A percentile compares a stretch with the other conserved stretches of the same genome.
Evolutionary conservation across 2,888 invertebrate species (phyloP).

Genomic region (Tribolium freemani): DNA sequence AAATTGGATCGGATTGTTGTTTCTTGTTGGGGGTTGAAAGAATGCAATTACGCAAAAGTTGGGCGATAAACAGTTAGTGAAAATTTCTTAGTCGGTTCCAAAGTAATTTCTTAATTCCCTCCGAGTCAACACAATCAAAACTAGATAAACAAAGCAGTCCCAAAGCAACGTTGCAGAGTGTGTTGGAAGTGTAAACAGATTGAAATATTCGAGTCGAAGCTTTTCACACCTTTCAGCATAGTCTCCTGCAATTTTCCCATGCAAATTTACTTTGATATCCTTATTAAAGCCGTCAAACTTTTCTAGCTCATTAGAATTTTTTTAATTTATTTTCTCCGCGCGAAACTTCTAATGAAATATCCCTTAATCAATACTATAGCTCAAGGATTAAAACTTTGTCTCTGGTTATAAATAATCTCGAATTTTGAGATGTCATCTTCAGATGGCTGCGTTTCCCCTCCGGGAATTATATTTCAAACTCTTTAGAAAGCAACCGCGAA

Average conservation of each 20-base stretch:
- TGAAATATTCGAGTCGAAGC: neutral
- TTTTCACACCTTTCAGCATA: slow-evolving; percentile 1
- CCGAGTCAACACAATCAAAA: neutral
- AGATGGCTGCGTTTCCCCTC: slow-evolving; percentile 11
- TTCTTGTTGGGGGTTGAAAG: neutral
- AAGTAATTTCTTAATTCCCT: too few species aligned
- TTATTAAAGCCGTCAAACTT: neutral
- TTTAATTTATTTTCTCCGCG: neutral
- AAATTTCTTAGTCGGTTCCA: neutral
- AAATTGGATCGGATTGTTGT: slow-evolving; percentile 19
- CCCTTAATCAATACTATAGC: slow-evolving; percentile 13
- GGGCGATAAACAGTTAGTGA: neutral
- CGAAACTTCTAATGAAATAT: neutral
- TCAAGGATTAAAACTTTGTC: slow-evolving; percentile 25
- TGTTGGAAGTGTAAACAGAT: neutral
- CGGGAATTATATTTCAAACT: slow-evolving; percentile 23
- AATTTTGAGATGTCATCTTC: slow-evolving; percentile 31
- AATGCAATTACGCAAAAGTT: neutral
- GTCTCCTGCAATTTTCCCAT: slow-evolving; percentile 3
- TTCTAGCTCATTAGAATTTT: neutral
- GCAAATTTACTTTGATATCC: slow-evolving; percentile 10
- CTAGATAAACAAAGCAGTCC: neutral
- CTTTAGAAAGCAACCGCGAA: slow-evolving; percentile 26
- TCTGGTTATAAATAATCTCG: slow-evolving; percentile 25
- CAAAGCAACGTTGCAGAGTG: too few species aligned